Conservation (phyloP, 2,113 vertebrate genomes). For the Bujurquina vittata region DNA sequence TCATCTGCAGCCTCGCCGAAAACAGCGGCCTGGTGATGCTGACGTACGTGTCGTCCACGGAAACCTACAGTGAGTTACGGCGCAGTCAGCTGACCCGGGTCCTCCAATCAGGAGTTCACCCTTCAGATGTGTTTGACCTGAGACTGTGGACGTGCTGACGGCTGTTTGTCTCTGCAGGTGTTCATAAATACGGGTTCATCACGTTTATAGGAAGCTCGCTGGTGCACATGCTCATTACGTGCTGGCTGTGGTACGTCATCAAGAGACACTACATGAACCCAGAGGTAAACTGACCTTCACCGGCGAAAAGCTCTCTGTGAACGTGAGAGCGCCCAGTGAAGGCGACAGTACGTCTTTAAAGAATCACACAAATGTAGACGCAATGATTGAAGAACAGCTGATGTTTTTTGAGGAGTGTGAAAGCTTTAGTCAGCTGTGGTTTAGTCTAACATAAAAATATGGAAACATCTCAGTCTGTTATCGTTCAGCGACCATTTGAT, state of each 20-base stretch:
- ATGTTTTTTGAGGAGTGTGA: no score
- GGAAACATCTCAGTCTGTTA: neutral
- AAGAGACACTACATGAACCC: constrained; percentile 83
- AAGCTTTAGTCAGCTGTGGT: neutral
- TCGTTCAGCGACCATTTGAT: no score
- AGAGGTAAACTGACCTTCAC: constrained; percentile 81
- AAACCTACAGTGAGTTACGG: constrained; percentile 86
- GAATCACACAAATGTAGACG: no score
- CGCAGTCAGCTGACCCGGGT: accelerated
- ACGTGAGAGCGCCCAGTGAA: no score
- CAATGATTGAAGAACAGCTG: no score
- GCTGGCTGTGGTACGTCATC: constrained; percentile 88
- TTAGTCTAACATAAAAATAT: no score
- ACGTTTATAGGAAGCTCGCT: constrained; percentile 86
- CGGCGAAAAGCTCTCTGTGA: no score
- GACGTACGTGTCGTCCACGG: constrained; percentile 91
- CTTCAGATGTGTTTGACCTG: neutral
- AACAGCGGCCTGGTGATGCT: constrained; percentile 89
- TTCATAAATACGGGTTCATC: constrained; percentile 90
- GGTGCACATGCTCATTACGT: constrained; percentile 91
- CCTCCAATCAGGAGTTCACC: neutral
- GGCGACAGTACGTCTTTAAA: no score
- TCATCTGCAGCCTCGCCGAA: constrained; percentile 84
- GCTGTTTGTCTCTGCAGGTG: constrained; percentile 73
- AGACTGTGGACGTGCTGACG: neutral